These are phyloP conservation scores for Acheta domesticus DNA, from an alignment of 2,888 invertebrate species.

Conservation along the genomic window DNA sequence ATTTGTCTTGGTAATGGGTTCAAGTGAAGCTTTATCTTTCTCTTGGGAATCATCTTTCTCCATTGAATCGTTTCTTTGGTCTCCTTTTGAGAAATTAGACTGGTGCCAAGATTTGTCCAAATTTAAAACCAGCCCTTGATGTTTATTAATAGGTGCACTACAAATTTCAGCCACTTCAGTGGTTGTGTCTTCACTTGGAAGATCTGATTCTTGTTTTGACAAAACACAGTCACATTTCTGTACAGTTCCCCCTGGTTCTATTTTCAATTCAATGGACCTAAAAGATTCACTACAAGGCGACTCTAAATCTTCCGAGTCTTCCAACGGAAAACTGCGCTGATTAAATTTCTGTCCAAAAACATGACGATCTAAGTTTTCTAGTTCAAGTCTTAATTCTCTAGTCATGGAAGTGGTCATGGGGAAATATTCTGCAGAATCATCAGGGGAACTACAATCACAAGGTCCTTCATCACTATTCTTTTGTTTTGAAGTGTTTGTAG, in stretches of 20 bases:
- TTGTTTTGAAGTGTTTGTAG: not conserved
- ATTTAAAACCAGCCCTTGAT: conserved; percentile 39
- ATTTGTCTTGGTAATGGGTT: not conserved
- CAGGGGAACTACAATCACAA: conserved; percentile 66
- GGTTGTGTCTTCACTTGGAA: conserved; percentile 37
- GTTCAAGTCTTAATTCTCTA: conserved; percentile 72
- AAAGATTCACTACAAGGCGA: conserved; percentile 37
- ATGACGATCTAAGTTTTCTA: conserved; percentile 80
- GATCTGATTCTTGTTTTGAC: conserved; percentile 39
- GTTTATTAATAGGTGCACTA: conserved; percentile 39
- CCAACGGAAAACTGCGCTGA: conserved; percentile 32
- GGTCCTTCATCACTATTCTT: conserved; percentile 18
- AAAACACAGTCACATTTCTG: conserved; percentile 44
- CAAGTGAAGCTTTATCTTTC: not conserved
- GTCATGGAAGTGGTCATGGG: conserved; percentile 87
- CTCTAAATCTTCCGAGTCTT: conserved; percentile 36
- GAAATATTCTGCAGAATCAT: conserved; percentile 78
- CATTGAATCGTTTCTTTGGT: not conserved
- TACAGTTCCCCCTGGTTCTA: conserved; percentile 38
- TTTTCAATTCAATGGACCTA: conserved; percentile 31
- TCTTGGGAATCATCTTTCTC: not conserved
- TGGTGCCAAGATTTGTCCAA: conserved; percentile 40
- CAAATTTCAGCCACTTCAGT: conserved; percentile 40
- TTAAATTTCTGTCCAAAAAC: conserved; percentile 61
- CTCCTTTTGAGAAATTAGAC: not conserved